Conservation (phyloP, 1,140 invertebrate species). For the Ctenoplectra terminalis region DNA sequence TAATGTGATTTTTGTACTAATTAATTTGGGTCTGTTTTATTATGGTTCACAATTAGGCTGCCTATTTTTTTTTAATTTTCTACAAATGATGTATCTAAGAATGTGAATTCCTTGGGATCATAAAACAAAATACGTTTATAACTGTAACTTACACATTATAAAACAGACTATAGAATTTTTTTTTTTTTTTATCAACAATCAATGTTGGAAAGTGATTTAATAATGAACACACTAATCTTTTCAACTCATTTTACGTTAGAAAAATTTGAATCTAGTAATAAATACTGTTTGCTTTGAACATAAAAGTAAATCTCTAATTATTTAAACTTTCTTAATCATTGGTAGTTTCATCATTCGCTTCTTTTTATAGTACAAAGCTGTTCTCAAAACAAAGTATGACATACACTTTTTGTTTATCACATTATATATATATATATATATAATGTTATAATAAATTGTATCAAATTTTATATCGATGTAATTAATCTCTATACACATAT, state of each 20-base stretch:
- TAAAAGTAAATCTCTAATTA: conserved; percentile 23
- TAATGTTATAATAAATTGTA: conserved; percentile 8
- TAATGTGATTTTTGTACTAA: too few relatives aligned
- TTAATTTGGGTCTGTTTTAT: background rate
- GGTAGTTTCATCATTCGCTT: background rate
- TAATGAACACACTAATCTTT: conserved; percentile 5
- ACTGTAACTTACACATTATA: conserved; percentile 19
- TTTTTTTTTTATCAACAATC: background rate
- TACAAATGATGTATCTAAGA: background rate
- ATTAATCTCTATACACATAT: conserved; percentile 2
- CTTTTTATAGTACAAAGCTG: background rate
- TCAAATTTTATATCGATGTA: background rate
- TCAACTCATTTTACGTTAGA: background rate
- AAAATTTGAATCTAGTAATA: conserved; percentile 1
- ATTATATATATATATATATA: background rate
- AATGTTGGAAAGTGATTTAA: background rate
- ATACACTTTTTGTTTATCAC: background rate
- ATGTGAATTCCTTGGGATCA: background rate
- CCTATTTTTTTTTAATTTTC: background rate
- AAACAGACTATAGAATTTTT: conserved; percentile 21
- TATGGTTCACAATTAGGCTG: conserved; percentile 7
- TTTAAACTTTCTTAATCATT: background rate
- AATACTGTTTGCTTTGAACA: conserved; percentile 10
- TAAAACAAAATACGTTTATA: background rate
- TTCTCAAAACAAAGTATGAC: background rate